A percentile compares a stretch with the other conserved stretches of the same genome.
phyloP scores from a whole-genome alignment of 2,888 invertebrate species.

The Uropetala carovei region DNA sequence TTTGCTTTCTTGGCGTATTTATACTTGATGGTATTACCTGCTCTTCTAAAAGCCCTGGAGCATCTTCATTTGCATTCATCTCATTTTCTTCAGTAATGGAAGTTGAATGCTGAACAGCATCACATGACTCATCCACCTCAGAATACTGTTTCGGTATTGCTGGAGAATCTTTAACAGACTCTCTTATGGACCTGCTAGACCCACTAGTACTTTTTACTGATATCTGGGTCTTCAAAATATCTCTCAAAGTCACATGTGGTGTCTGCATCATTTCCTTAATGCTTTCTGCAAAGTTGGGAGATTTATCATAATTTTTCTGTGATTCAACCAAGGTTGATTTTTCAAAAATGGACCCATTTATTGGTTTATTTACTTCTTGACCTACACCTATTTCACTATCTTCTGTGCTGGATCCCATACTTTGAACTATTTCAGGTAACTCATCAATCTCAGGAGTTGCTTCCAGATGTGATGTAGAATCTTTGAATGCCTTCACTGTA shows the following conservation, averaged over 20 bases:
- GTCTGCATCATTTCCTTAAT: background rate
- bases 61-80: background rate
- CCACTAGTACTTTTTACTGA: background rate
- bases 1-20: background rate
- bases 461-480: too few relatives aligned
- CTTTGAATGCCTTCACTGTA: too few relatives aligned
- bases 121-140: background rate
- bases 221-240: background rate
- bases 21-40: background rate
- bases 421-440: too few relatives aligned
- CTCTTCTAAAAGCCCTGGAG: background rate
- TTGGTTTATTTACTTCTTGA: too few relatives aligned
- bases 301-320: background rate
- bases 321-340: background rate
- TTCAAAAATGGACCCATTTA: too few relatives aligned
- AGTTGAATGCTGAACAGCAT: background rate
- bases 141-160: background rate
- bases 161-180: background rate
- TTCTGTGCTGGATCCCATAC: too few relatives aligned
- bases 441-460: too few relatives aligned
- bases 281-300: background rate
- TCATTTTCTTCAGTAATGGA: background rate
- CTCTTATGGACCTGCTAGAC: background rate
- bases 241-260: background rate
- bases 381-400: too few relatives aligned